Conservation (phyloP, 2,888 invertebrate genomes). For the Apodemia zela region DNA sequence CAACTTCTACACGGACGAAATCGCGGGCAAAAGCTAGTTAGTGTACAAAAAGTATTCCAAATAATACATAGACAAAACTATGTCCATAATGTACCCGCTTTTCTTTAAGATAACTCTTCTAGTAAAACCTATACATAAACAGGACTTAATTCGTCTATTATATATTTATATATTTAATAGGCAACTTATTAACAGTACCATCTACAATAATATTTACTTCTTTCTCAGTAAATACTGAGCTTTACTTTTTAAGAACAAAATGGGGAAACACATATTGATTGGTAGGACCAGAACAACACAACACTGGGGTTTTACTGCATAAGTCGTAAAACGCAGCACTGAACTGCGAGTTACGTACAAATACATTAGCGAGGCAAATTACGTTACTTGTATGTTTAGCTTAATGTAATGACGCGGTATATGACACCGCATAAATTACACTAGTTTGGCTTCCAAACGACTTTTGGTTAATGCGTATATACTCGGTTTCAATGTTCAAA, state of each 20-base stretch:
- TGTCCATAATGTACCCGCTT: too few relatives aligned
- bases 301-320: not conserved
- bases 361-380: slow-evolving; percentile 8
- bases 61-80: too few relatives aligned
- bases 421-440: slow-evolving; percentile 2
- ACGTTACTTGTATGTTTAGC: slow-evolving; percentile 1
- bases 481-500: not conserved
- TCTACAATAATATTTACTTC: too few relatives aligned
- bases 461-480: slow-evolving; percentile 1
- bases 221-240: too few relatives aligned
- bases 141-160: too few relatives aligned
- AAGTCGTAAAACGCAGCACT: not conserved
- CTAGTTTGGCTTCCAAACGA: slow-evolving; percentile 10
- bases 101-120: too few relatives aligned
- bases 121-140: too few relatives aligned
- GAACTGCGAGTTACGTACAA: not conserved
- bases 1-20: too few relatives aligned
- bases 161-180: too few relatives aligned
- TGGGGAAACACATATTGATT: not conserved
- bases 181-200: too few relatives aligned
- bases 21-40: too few relatives aligned
- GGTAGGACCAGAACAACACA: not conserved
- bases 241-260: not conserved
- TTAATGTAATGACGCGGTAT: slow-evolving; percentile 9
- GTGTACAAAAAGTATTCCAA: too few relatives aligned